These are phyloP conservation scores for Dicyrtomina minuta DNA, from an alignment of 2,888 invertebrate species.

Conservation along the genomic window DNA sequence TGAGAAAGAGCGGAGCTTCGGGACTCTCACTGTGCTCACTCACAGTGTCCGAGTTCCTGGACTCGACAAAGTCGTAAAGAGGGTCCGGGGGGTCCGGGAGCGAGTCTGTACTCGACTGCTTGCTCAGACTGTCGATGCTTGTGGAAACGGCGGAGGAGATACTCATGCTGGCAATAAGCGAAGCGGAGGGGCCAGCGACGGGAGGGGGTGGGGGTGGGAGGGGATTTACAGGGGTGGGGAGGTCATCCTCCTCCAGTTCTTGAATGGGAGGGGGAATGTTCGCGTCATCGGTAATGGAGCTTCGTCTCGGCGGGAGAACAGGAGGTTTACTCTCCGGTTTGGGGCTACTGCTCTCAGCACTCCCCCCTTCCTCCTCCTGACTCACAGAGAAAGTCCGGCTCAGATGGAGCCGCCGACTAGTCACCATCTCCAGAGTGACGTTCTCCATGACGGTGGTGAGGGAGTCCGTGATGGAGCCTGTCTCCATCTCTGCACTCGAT, in stretches of 20 bases:
- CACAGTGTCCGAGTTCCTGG: constrained; percentile 30
- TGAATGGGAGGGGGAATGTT: constrained; percentile 29
- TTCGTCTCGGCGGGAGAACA: constrained; percentile 6
- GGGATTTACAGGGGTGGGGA: constrained; percentile 1
- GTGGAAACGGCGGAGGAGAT: constrained; percentile 6
- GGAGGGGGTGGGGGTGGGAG: constrained; percentile 11
- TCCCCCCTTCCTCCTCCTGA: constrained; percentile 25
- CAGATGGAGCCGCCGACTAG: constrained; percentile 29
- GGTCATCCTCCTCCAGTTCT: constrained; percentile 19
- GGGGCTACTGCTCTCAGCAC: neutral
- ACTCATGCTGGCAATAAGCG: neutral
- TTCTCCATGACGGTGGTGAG: constrained; percentile 34
- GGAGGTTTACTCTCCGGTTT: constrained; percentile 7
- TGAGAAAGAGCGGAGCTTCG: constrained; percentile 34
- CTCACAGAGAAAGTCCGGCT: constrained; percentile 31
- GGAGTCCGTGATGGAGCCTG: constrained; percentile 27
- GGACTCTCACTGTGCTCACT: constrained; percentile 37
- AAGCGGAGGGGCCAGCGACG: neutral
- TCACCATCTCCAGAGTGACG: constrained; percentile 28
- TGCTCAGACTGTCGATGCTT: constrained; percentile 13
- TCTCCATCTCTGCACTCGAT: constrained; percentile 32
- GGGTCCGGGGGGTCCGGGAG: constrained; percentile 32
- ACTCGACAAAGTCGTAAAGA: constrained; percentile 37
- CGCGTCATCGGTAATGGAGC: constrained; percentile 27
- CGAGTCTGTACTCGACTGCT: constrained; percentile 29